Evolutionary conservation across 1,140 invertebrate genomes (phyloP).

Genomic region (Drosophila rufa): DNA sequence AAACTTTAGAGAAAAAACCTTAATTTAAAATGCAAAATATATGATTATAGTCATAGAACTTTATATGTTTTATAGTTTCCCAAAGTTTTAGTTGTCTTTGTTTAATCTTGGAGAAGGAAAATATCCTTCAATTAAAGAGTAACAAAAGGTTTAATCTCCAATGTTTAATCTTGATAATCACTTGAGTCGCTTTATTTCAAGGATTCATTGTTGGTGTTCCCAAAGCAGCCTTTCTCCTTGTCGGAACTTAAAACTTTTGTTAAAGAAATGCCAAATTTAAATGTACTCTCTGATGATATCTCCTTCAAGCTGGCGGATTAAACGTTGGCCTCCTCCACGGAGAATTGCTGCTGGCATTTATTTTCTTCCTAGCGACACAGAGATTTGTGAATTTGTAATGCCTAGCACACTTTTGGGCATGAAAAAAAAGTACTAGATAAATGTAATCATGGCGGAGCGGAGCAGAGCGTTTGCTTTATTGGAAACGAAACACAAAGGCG

Average conservation of each 20-base stretch:
- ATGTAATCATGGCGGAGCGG: slow-evolving; percentile 33
- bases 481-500: slow-evolving; percentile 37
- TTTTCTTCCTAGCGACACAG: slow-evolving; percentile 29
- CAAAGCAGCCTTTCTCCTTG: background rate
- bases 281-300: slow-evolving; percentile 15
- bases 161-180: background rate
- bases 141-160: background rate
- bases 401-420: slow-evolving; percentile 38
- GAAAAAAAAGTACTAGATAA: slow-evolving; percentile 42
- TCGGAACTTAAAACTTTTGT: slow-evolving; percentile 6
- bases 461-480: slow-evolving; percentile 29
- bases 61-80: background rate
- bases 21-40: background rate
- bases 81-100: background rate
- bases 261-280: slow-evolving; percentile 16
- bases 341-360: slow-evolving; percentile 26
- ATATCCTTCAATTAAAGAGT: background rate
- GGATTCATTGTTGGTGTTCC: background rate
- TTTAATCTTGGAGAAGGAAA: background rate
- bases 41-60: background rate
- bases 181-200: background rate
- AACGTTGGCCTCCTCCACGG: slow-evolving; percentile 14
- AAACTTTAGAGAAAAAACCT: background rate
- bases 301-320: slow-evolving; percentile 28
- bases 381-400: slow-evolving; percentile 52